A percentile compares a stretch with the other conserved stretches of the same genome.
These are phyloP conservation scores for Andrena bucephala DNA, from an alignment of 2,888 invertebrate species.

Conservation along the genomic window DNA sequence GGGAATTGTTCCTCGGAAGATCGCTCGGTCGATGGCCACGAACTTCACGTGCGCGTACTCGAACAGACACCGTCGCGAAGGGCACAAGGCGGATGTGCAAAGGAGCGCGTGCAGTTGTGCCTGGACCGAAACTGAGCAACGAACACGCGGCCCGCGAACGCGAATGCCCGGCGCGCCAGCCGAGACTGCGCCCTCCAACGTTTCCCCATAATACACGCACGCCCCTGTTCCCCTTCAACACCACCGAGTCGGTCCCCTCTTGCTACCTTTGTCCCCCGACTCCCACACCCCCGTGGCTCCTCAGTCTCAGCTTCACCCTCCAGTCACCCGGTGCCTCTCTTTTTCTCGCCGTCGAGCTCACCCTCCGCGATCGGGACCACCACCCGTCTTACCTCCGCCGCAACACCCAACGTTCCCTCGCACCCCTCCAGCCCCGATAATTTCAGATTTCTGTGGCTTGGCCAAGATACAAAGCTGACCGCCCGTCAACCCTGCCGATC, in stretches of 20 bases:
- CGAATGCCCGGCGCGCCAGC: conserved; percentile 79
- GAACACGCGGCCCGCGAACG: conserved; percentile 78
- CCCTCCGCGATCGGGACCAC: conserved; percentile 61
- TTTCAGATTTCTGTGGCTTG: conserved; percentile 72
- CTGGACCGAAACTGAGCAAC: conserved; percentile 81
- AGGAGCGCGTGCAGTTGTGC: conserved; percentile 70
- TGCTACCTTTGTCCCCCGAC: conserved; percentile 28
- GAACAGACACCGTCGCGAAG: not conserved
- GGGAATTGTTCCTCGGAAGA: not conserved
- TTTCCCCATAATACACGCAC: conserved; percentile 76
- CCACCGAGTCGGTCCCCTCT: conserved; percentile 50
- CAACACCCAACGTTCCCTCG: conserved; percentile 14
- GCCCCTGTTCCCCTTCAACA: conserved; percentile 66
- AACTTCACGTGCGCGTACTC: conserved; percentile 14
- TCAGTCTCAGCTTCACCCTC: conserved; percentile 52
- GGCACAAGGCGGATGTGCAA: conserved; percentile 34
- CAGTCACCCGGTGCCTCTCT: conserved; percentile 42
- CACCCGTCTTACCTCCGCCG: conserved; percentile 19
- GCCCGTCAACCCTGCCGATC: conserved; percentile 17
- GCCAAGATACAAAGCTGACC: conserved; percentile 61
- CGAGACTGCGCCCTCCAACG: conserved; percentile 80
- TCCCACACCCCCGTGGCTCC: conserved; percentile 39
- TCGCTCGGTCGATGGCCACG: not conserved
- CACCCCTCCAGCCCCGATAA: conserved; percentile 53
- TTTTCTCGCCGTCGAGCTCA: conserved; percentile 28